These are phyloP conservation scores for Microctonus brassicae DNA, from an alignment of 2,888 invertebrate species.

Conservation along the genomic window DNA sequence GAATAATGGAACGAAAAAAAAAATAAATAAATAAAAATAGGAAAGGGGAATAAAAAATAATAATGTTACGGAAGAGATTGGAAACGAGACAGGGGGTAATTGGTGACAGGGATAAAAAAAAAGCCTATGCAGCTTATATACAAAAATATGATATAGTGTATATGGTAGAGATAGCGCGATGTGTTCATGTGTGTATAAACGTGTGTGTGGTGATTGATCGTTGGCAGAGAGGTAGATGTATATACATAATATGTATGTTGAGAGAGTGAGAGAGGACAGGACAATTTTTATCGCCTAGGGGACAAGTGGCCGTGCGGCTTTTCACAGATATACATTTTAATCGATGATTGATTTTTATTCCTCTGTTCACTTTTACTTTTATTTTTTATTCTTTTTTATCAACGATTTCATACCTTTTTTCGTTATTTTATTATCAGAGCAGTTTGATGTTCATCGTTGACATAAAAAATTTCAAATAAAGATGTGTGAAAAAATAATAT, in stretches of 20 bases:
- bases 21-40: background rate
- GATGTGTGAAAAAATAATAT: background rate
- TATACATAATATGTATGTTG: background rate
- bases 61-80: background rate
- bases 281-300: constrained; percentile 9
- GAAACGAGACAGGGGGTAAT: background rate
- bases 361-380: background rate
- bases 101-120: constrained; percentile 10
- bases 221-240: background rate
- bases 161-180: background rate
- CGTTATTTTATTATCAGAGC: background rate
- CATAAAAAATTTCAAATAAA: background rate
- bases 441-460: background rate
- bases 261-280: background rate
- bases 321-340: constrained; percentile 2
- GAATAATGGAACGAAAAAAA: background rate
- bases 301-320: constrained; percentile 5
- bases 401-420: background rate
- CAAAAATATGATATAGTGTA: constrained; percentile 13
- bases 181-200: background rate
- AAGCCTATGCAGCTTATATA: background rate
- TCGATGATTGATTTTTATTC: constrained; percentile 11
- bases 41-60: background rate
- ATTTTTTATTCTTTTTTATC: background rate
- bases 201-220: constrained; percentile 13